Percentiles rank a stretch among this genome's conserved stretches.
phyloP scores from a whole-genome alignment of 2,113 vertebrate genomes.

The Pseudonaja textilis region DNA sequence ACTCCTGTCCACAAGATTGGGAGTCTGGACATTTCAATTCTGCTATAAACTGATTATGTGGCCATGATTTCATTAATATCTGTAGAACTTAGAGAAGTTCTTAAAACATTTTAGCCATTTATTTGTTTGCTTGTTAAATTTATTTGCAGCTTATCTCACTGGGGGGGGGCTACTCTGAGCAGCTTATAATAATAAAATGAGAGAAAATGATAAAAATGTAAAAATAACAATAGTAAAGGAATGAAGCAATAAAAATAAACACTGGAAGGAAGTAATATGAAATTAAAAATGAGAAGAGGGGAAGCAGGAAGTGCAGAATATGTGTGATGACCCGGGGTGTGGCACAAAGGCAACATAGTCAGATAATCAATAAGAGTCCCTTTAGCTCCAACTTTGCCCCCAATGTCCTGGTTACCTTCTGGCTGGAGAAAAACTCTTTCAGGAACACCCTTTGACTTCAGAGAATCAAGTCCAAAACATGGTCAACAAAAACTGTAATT shows the following conservation, averaged over 20 bases:
- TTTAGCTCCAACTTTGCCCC: too few relatives aligned
- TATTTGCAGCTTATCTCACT: background rate
- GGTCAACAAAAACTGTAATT: too few relatives aligned
- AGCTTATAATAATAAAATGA: background rate
- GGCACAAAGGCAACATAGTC: too few relatives aligned
- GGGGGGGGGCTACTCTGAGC: background rate
- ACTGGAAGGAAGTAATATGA: background rate
- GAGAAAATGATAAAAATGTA: background rate
- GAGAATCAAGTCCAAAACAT: too few relatives aligned
- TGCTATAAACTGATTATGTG: background rate
- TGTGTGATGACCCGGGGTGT: too few relatives aligned
- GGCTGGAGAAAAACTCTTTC: too few relatives aligned
- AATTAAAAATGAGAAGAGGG: background rate
- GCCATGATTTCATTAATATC: background rate
- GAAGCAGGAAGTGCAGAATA: background rate
- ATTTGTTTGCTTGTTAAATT: background rate
- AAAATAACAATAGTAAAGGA: background rate
- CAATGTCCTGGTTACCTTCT: too few relatives aligned
- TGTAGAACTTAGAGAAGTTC: background rate
- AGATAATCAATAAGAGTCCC: too few relatives aligned
- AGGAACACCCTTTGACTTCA: too few relatives aligned
- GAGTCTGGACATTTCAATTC: background rate
- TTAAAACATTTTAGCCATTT: background rate
- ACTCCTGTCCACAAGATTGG: background rate
- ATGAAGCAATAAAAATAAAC: background rate